These are phyloP conservation scores for Theretra japonica DNA, from an alignment of 2,888 invertebrate genomes.

Conservation along the genomic window DNA sequence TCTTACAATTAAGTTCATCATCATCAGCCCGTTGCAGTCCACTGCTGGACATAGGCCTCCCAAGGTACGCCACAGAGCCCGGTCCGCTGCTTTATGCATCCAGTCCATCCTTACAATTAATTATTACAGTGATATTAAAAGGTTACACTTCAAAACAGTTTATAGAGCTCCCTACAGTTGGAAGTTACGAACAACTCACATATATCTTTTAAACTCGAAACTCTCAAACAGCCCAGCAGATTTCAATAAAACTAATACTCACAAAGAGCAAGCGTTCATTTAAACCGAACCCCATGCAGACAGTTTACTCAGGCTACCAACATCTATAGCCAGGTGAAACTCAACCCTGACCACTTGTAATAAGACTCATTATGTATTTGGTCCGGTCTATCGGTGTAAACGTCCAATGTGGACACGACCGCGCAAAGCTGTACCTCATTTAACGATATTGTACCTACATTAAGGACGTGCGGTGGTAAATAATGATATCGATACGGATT, in stretches of 20 bases:
- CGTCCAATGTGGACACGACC: conserved; percentile 51
- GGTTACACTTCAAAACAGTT: too few species aligned
- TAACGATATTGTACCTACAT: conserved; percentile 60
- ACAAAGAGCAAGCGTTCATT: conserved; percentile 21
- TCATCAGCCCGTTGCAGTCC: too few species aligned
- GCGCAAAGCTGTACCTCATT: conserved; percentile 64
- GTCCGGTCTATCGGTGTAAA: conserved; percentile 9
- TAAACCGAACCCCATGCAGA: conserved; percentile 5
- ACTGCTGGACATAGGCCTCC: too few species aligned
- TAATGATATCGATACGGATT: conserved; percentile 37
- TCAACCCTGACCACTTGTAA: neutral
- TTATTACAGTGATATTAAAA: too few species aligned
- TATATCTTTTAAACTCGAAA: neutral
- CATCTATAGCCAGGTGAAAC: neutral
- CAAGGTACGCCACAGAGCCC: too few species aligned
- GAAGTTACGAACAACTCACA: neutral
- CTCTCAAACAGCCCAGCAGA: neutral
- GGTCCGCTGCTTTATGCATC: too few species aligned
- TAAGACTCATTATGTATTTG: conserved; percentile 8
- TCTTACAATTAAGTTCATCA: too few species aligned
- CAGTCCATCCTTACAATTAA: too few species aligned
- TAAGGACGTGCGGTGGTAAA: conserved; percentile 43
- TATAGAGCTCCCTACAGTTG: too few species aligned
- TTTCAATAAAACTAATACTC: conserved; percentile 25
- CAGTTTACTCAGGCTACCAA: neutral